A percentile compares a stretch with the other conserved stretches of the same genome.
Evolutionary conservation across 2,113 vertebrate genomes (phyloP).

Genomic region (Neogobius melanostomus): DNA sequence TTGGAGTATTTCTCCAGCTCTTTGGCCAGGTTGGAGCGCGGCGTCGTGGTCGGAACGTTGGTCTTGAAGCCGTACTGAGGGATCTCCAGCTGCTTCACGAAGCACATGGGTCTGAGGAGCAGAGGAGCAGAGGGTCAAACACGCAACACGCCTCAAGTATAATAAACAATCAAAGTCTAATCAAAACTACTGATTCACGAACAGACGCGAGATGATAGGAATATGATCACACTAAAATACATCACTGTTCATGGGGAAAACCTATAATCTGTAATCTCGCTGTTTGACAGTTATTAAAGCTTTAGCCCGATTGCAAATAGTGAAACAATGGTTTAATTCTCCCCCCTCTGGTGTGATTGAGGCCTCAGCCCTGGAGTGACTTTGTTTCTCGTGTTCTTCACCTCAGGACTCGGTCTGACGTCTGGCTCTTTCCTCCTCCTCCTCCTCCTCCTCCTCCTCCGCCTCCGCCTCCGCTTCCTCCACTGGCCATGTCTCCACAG

Average conservation of each 20-base stretch:
- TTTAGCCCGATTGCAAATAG: too few species aligned
- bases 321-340: too few species aligned
- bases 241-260: too few species aligned
- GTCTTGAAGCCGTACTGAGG: slow-evolving; percentile 98
- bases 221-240: too few species aligned
- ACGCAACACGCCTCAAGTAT: too few species aligned
- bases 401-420: slow-evolving; percentile 98
- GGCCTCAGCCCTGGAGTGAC: not conserved
- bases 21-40: slow-evolving; percentile 98
- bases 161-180: too few species aligned
- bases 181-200: too few species aligned
- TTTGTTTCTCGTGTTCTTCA: slow-evolving; percentile 37
- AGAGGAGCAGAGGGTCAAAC: not conserved
- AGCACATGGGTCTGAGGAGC: slow-evolving; percentile 96
- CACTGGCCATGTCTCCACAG: slow-evolving; percentile 72
- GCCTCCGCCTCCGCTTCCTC: too few species aligned
- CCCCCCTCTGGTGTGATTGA: not conserved
- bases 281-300: too few species aligned
- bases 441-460: too few species aligned
- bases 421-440: slow-evolving; percentile 84
- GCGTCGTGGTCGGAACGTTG: slow-evolving; percentile 95
- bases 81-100: slow-evolving; percentile 99
- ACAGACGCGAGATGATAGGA: too few species aligned
- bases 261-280: too few species aligned
- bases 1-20: slow-evolving; percentile 99